Evolutionary conservation across 2,797 vertebrate genomes (phyloP).

Genomic region (Nyctalus aviator): DNA sequence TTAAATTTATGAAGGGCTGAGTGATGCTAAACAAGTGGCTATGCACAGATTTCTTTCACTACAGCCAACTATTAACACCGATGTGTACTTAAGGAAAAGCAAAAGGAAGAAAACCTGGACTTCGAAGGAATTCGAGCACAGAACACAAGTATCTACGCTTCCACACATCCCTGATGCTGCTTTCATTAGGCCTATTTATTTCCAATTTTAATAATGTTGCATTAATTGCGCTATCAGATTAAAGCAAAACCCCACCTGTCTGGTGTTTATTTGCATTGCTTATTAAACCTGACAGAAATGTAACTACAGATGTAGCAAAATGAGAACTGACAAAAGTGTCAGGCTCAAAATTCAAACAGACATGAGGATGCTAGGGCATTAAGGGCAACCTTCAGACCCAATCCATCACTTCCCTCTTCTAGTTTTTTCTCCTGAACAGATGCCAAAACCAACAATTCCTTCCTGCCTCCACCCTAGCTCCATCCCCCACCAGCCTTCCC

Average conservation of each 20-base stretch:
- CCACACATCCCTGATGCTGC: not conserved
- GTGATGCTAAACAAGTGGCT: conserved; percentile 43
- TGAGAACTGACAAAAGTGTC: not conserved
- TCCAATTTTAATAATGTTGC: conserved; percentile 45
- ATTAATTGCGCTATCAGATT: conserved; percentile 29
- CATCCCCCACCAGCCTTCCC: not conserved
- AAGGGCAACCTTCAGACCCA: not conserved
- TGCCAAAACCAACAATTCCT: not conserved
- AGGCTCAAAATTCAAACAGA: not conserved
- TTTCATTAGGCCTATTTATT: conserved; percentile 24
- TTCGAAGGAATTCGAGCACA: conserved; percentile 33
- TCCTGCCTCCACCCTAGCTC: not conserved
- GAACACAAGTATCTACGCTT: conserved; percentile 54
- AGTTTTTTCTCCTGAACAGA: not conserved
- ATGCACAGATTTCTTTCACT: not conserved
- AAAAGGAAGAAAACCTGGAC: conserved; percentile 30
- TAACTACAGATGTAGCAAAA: not conserved
- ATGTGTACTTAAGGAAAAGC: not conserved
- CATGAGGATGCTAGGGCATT: not conserved
- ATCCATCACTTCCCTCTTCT: not conserved
- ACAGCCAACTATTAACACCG: not conserved
- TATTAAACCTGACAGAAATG: not conserved
- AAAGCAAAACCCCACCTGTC: conserved; percentile 49
- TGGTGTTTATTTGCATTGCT: conserved; percentile 45
- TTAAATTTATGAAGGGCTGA: conserved; percentile 52